These are phyloP conservation scores for Camponotus vicinus DNA, from an alignment of 1,140 invertebrate species.

Conservation along the genomic window DNA sequence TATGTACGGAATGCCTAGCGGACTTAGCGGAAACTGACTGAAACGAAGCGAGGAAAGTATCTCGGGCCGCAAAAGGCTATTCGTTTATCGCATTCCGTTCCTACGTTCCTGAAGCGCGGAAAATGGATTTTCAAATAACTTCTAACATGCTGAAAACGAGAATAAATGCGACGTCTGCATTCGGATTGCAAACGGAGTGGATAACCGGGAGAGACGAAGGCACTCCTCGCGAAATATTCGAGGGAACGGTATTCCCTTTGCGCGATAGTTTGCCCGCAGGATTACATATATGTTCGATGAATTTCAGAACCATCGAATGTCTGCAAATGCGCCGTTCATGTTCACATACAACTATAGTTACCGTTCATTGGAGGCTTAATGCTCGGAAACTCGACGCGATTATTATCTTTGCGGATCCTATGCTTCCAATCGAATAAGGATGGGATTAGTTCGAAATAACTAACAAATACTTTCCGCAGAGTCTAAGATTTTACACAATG, in stretches of 20 bases:
- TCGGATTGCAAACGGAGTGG: neutral
- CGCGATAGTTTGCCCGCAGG: conserved; percentile 15
- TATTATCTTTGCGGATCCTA: conserved; percentile 1
- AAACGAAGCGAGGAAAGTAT: conserved; percentile 20
- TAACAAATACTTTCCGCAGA: neutral
- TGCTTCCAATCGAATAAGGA: conserved; percentile 2
- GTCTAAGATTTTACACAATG: neutral
- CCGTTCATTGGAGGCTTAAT: neutral
- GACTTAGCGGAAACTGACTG: conserved; percentile 24
- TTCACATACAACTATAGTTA: neutral
- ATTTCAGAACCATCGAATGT: neutral
- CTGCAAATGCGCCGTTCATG: neutral
- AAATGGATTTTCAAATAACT: conserved; percentile 60
- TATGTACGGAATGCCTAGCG: conserved; percentile 17
- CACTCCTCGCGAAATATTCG: neutral
- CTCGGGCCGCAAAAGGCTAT: conserved; percentile 27
- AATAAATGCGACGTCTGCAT: conserved; percentile 48
- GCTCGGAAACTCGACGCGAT: neutral
- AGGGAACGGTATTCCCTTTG: conserved; percentile 12
- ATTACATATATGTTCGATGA: conserved; percentile 20
- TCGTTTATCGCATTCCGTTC: conserved; percentile 51
- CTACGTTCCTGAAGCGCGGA: conserved; percentile 22
- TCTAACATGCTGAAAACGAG: conserved; percentile 45
- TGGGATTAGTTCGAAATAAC: neutral
- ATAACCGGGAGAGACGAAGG: neutral